These are phyloP conservation scores for Montipora capricornis DNA, from an alignment of 64 coral and sea anemone genomes.

Conservation along the genomic window DNA sequence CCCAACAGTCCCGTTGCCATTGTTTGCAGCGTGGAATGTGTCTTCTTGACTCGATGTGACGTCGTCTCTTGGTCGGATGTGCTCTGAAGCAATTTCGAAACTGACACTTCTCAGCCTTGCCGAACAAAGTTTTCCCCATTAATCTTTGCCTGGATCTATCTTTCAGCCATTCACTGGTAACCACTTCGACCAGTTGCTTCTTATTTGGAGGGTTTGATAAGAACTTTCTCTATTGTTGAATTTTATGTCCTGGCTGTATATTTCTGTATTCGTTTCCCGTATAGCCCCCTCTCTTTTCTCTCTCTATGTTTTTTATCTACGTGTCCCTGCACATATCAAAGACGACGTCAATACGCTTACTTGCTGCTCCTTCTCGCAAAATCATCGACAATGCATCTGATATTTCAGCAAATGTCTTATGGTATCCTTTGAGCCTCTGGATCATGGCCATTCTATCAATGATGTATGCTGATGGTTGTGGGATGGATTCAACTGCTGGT, in stretches of 20 bases:
- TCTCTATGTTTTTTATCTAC: conserved; percentile 67
- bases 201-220: conserved; percentile 44
- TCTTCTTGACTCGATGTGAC: conserved; percentile 38
- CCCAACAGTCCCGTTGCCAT: conserved; percentile 3
- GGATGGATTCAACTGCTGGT: conserved; percentile 41
- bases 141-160: conserved; percentile 41
- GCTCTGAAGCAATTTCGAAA: conserved; percentile 32
- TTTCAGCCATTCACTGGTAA: conserved; percentile 42
- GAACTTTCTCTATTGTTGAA: conserved; percentile 52
- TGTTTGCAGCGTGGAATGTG: conserved; percentile 62
- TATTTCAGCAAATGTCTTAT: too few relatives aligned
- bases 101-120: conserved; percentile 27
- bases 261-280: conserved; percentile 56
- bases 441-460: conserved; percentile 68
- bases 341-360: conserved; percentile 56
- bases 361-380: conserved; percentile 38
- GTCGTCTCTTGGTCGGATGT: conserved; percentile 15
- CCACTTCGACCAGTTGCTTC: conserved; percentile 58
- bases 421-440: conserved; percentile 57
- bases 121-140: conserved; percentile 27
- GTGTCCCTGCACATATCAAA: conserved; percentile 47
- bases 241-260: conserved; percentile 56
- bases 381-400: conserved; percentile 46
- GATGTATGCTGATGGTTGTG: conserved; percentile 16
- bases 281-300: conserved; percentile 52